Conservation (phyloP, 2,113 vertebrate species). For the Bungarus multicinctus region DNA sequence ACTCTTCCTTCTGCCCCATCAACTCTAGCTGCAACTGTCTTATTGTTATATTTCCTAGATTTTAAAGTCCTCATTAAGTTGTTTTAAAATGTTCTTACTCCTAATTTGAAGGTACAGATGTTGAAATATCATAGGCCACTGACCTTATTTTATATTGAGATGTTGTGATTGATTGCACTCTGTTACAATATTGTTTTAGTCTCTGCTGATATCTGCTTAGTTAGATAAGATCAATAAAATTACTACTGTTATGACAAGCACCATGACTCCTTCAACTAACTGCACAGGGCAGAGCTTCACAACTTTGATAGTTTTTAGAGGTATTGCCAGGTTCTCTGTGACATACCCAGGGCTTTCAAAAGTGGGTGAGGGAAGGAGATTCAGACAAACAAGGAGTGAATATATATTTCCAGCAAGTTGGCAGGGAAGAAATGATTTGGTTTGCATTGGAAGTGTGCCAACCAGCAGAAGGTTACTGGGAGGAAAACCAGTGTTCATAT, state of each 20-base stretch:
- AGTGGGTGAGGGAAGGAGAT: background rate
- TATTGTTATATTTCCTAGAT: background rate
- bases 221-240: background rate
- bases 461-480: background rate
- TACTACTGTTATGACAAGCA: background rate
- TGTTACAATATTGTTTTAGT: background rate
- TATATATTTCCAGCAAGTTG: background rate
- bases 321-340: background rate
- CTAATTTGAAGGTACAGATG: background rate
- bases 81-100: background rate
- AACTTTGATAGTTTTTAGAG: background rate
- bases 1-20: background rate
- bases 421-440: background rate
- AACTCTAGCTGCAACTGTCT: background rate
- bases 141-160: background rate
- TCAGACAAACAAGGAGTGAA: background rate
- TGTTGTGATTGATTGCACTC: background rate
- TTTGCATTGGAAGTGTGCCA: background rate
- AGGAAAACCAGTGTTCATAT: background rate
- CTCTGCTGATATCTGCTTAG: background rate
- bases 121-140: background rate
- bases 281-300: background rate
- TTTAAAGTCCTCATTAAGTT: background rate
- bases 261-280: background rate
- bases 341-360: background rate